Conservation (phyloP, 2,113 vertebrate species). For the Spheniscus mendiculus region DNA sequence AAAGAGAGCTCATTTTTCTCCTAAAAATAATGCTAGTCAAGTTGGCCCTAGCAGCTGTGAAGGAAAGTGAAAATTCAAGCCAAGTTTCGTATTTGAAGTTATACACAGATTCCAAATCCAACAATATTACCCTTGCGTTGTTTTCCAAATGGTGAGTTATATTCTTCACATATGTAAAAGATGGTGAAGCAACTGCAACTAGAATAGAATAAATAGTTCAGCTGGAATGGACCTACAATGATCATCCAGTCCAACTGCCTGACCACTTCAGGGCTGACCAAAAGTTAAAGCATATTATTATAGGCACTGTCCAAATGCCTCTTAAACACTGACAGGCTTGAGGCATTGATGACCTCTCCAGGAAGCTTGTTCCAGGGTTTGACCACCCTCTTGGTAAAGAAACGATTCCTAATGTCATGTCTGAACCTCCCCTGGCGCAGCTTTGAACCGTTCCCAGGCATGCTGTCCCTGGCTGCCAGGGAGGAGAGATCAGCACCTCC, state of each 20-base stretch:
- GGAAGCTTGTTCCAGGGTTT: not conserved
- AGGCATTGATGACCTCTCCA: not conserved
- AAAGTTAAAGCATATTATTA: not conserved
- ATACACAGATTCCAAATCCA: not conserved
- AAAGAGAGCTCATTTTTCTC: constrained; percentile 69
- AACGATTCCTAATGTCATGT: not conserved
- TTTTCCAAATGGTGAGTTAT: not conserved
- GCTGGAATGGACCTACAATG: not conserved
- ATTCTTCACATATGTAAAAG: not conserved
- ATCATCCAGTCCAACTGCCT: not conserved
- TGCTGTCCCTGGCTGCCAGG: not conserved
- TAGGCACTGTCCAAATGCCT: not conserved
- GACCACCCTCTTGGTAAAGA: not conserved
- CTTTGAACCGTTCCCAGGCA: not conserved
- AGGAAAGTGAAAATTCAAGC: constrained; percentile 6
- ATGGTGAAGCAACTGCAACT: not conserved
- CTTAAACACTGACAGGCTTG: not conserved
- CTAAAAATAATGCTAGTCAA: constrained; percentile 64
- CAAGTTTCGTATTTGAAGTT: constrained; percentile 10
- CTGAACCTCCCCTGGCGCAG: not conserved
- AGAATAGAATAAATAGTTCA: not conserved
- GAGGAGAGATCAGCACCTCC: not conserved
- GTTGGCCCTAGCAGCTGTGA: constrained; percentile 1
- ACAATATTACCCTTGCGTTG: not conserved
- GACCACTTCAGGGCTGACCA: not conserved